phyloP scores from a whole-genome alignment of 2,113 vertebrate genomes.

The Nymphicus hollandicus region DNA sequence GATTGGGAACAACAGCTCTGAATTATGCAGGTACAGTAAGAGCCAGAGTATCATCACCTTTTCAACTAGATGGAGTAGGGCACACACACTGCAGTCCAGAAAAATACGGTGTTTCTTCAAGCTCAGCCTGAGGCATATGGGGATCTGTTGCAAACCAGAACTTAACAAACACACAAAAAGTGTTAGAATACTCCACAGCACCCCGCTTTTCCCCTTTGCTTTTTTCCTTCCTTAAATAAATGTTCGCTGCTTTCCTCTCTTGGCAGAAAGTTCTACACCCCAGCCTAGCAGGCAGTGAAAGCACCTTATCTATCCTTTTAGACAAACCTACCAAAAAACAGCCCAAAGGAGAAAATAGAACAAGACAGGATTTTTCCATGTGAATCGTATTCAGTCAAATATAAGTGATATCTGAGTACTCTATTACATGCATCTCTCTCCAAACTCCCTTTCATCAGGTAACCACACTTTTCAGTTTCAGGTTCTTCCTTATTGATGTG shows the following conservation, averaged over 20 bases:
- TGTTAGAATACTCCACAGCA: background rate
- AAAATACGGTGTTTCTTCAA: background rate
- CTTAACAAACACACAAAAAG: background rate
- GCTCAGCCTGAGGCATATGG: background rate
- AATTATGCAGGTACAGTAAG: background rate
- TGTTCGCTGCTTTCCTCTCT: rapidly evolving
- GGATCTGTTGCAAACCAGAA: background rate
- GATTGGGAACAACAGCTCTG: background rate
- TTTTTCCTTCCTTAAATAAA: background rate
- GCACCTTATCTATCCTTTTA: background rate
- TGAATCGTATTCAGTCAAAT: background rate
- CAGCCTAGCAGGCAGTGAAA: background rate
- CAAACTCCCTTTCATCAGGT: background rate
- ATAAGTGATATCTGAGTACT: background rate
- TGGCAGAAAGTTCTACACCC: background rate
- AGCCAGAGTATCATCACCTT: background rate
- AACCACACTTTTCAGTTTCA: background rate
- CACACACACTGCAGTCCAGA: background rate
- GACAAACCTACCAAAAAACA: background rate
- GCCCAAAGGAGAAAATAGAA: background rate
- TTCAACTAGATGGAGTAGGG: background rate
- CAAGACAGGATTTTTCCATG: background rate
- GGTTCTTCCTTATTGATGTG: background rate
- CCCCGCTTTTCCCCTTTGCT: background rate
- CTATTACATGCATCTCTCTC: background rate